Evolutionary conservation across 2,113 vertebrate species (phyloP), one percentile per base, ranked within the genome.

Genomic region (Gnathonemus longibarbis): DNA sequence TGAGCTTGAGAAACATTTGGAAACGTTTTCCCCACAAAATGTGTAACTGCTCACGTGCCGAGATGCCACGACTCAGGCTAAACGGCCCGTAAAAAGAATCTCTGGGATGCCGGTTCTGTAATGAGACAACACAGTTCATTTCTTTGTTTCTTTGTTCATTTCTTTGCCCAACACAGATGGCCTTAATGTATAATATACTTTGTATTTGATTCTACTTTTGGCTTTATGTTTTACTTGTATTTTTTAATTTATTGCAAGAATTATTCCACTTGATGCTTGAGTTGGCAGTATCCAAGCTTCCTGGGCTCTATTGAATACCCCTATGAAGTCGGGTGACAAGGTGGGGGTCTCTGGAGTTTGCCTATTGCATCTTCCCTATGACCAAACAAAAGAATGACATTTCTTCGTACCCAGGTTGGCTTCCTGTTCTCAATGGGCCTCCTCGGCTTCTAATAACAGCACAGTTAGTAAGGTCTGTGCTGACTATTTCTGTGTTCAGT

Each of bases 1-100:
- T 94, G 97, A 97, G 42, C 74, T 95, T 91, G 95, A 95, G 95
- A 96, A 97, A 98, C 97, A 99, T 98, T 99, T 98, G 97, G 97
- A 99, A 98, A 95, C 97, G 94, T 98, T 99, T 99, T 98, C 96
- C 97, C 97, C 96, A 96, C 97, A 97, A 97, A 98, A 96, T 97
- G 95, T 96, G 98, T 97, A 97, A 97, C 96, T 97, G 94, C 98
- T 98, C 96, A 97, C 97, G 96, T 96, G 97, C 98, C 97, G 97
- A 93, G 96, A 97, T 98, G 96, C 24, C 7, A 10, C 10, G 1
- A 9, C 62, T 70, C 93, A 94, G 90, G 93, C 89, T 56, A 85
- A 50, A 89, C 27, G 66, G 90, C 66, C 91, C 92, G 91, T 92
- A 89, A 90, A 91, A 92, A 94, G 89, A 89, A 91, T 92, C 89